Evolutionary conservation across 1,140 invertebrate genomes (phyloP).

Genomic region (Euschistus heros): DNA sequence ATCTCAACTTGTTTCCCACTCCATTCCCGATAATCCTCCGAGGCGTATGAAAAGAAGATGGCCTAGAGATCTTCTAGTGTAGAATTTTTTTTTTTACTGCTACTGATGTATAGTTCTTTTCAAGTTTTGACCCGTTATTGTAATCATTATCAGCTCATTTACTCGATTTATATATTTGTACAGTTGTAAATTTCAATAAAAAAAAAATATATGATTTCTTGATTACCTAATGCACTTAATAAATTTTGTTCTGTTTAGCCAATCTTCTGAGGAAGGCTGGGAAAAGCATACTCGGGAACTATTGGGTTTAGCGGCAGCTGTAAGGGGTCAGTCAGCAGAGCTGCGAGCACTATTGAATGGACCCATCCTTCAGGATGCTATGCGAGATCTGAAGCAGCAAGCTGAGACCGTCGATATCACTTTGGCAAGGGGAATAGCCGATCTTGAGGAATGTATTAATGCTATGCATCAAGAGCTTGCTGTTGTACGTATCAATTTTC

Average conservation of each 20-base stretch:
- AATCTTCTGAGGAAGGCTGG: slow-evolving; percentile 57
- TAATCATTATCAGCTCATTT: too few relatives aligned
- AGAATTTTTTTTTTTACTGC: too few relatives aligned
- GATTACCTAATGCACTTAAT: too few relatives aligned
- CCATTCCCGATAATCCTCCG: too few relatives aligned
- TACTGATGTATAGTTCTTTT: too few relatives aligned
- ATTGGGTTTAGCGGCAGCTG: slow-evolving; percentile 48
- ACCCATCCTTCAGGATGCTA: slow-evolving; percentile 48
- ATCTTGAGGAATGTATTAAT: slow-evolving; percentile 51
- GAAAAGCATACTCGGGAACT: slow-evolving; percentile 55
- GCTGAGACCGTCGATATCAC: slow-evolving; percentile 58
- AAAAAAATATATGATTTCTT: too few relatives aligned
- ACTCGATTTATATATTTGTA: too few relatives aligned
- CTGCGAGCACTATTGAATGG: slow-evolving; percentile 48
- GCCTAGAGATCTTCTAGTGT: too few relatives aligned
- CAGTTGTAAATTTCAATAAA: too few relatives aligned
- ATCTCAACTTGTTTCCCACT: too few relatives aligned
- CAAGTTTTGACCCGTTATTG: too few relatives aligned
- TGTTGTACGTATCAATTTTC: slow-evolving; percentile 36
- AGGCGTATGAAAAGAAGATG: too few relatives aligned
- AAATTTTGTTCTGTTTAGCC: slow-evolving; percentile 35
- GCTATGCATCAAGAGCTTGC: slow-evolving; percentile 54
- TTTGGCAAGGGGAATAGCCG: slow-evolving; percentile 45
- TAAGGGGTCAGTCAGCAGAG: slow-evolving; percentile 48
- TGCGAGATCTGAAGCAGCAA: slow-evolving; percentile 58